Evolutionary conservation across 2,888 invertebrate species (phyloP).

Genomic region (Eupelmus urozonus): DNA sequence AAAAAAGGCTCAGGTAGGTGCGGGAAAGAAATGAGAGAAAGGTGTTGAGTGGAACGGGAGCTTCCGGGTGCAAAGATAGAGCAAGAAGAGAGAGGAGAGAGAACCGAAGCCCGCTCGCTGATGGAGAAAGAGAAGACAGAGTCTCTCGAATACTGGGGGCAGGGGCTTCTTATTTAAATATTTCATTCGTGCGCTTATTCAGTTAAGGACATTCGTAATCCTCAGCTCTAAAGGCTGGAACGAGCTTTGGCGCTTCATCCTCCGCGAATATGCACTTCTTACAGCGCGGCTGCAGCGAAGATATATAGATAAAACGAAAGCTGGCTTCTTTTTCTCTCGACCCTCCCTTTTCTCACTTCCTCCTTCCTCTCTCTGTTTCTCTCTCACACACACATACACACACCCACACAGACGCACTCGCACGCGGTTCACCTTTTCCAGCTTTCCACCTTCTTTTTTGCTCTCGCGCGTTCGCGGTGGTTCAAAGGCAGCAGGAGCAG

Average conservation of each 20-base stretch:
- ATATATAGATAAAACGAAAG: constrained; percentile 18
- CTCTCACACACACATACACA: too few relatives aligned
- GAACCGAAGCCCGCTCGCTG: background rate
- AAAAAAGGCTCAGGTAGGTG: too few relatives aligned
- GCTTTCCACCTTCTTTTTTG: constrained; percentile 1
- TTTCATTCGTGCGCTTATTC: constrained; percentile 67
- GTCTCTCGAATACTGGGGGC: background rate
- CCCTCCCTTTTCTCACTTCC: background rate
- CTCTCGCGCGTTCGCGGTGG: background rate
- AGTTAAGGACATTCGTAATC: constrained; percentile 66
- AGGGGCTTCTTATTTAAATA: constrained; percentile 65
- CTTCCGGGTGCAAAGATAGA: constrained; percentile 26
- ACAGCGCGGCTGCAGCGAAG: constrained; percentile 13
- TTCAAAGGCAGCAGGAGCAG: constrained; percentile 18
- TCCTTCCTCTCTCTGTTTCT: background rate
- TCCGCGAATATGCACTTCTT: constrained; percentile 43
- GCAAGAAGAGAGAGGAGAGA: constrained; percentile 26
- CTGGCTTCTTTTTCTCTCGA: background rate
- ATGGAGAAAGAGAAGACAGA: background rate
- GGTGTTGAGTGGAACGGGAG: constrained; percentile 43
- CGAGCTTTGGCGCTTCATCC: constrained; percentile 1
- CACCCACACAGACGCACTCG: too few relatives aligned
- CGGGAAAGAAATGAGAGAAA: background rate
- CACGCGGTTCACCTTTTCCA: constrained; percentile 28
- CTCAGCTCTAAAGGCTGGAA: constrained; percentile 62